These are phyloP conservation scores for Pachyseris speciosa DNA, from an alignment of 64 coral and sea anemone species.

Conservation along the genomic window DNA sequence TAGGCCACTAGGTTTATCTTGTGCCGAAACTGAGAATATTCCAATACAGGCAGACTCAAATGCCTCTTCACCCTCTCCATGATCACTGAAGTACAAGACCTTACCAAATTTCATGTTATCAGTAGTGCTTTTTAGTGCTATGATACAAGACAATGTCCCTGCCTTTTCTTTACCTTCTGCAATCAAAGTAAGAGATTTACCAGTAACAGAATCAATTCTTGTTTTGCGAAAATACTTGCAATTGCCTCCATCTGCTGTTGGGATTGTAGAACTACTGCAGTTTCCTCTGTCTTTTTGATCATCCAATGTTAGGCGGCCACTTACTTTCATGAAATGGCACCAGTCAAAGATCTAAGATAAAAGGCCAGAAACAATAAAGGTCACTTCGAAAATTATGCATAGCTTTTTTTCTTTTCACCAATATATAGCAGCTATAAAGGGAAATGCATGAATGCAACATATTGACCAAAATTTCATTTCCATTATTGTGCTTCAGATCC, in stretches of 20 bases:
- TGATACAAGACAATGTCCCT: slow-evolving; percentile 1
- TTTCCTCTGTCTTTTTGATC: not conserved
- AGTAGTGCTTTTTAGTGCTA: not conserved
- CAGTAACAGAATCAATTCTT: slow-evolving; percentile 3
- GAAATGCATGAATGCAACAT: too few species aligned
- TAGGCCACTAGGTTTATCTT: not conserved
- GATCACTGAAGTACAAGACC: slow-evolving; percentile 13
- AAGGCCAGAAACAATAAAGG: too few species aligned
- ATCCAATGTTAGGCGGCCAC: not conserved
- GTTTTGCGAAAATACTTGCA: slow-evolving; percentile 3
- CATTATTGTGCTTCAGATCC: too few species aligned
- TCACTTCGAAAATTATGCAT: too few species aligned
- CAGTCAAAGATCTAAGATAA: slow-evolving; percentile 11
- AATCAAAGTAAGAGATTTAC: slow-evolving; percentile 1
- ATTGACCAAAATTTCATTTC: too few species aligned
- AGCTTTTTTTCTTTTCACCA: too few species aligned
- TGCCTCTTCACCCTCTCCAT: too few species aligned
- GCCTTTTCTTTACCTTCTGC: not conserved
- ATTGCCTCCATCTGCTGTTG: not conserved
- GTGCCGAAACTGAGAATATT: not conserved
- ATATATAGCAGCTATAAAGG: too few species aligned
- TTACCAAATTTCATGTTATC: not conserved
- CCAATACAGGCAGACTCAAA: not conserved
- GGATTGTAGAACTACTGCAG: not conserved
- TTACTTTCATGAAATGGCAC: slow-evolving; percentile 1